Evolutionary conservation across 2,888 invertebrate species (phyloP).

Genomic region (Pachymerium ferrugineum): DNA sequence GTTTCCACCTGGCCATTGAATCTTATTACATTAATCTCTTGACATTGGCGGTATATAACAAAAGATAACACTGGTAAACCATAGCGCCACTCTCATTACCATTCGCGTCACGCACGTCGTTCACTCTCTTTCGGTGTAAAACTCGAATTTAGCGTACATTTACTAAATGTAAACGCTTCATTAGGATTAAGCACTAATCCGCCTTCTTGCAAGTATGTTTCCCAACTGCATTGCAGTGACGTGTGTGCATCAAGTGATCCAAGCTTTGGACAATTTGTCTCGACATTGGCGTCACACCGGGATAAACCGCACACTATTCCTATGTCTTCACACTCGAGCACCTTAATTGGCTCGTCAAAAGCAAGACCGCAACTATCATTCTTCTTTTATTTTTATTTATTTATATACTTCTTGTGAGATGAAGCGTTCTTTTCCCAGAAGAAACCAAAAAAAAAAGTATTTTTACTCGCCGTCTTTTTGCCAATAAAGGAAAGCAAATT

Average conservation of each 20-base stretch:
- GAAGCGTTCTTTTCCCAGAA: background rate
- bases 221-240: background rate
- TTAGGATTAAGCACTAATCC: background rate
- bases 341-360: constrained; percentile 18
- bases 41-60: background rate
- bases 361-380: background rate
- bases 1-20: too few relatives aligned
- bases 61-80: background rate
- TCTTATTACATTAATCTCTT: constrained; percentile 9
- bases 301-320: background rate
- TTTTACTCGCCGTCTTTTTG: too few relatives aligned
- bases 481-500: too few relatives aligned
- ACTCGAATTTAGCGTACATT: background rate
- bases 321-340: background rate
- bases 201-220: background rate
- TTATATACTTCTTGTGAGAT: too few relatives aligned
- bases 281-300: too few relatives aligned
- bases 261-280: constrained; percentile 5
- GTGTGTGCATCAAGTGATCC: background rate
- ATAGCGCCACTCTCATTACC: too few relatives aligned
- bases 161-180: too few relatives aligned
- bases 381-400: background rate
- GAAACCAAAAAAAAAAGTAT: too few relatives aligned
- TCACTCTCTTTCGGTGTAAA: background rate
- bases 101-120: background rate